Base-by-base conservation (phyloP, 2,797 vertebrate species). In the Ceryle rudis region DNA sequence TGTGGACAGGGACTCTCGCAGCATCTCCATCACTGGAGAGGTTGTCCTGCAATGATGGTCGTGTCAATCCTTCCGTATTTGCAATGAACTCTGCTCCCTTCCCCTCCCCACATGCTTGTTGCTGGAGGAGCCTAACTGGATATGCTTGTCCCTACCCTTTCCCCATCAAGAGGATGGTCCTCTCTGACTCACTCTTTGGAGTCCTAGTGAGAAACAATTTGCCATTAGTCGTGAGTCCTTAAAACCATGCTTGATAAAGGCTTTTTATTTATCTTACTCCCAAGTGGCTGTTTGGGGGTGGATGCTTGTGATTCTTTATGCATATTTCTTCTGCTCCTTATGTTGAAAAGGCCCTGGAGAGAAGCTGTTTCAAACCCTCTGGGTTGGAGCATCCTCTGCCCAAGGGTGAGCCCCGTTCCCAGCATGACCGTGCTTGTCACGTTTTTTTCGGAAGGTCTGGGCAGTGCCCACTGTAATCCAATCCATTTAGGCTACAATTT, bases 181-280 rank as follows among this genome's bases (percentile, higher is more conserved):
- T 69, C 35, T 77, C 42, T 1, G 5, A 3, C 33, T 80, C 0
- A 0, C 20, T 21, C 18, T 18, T 4, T 31, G 18, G 41, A 55
- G 29, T 61, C 37, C 49, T 22, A 41, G 28, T 41, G 51, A 37
- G 39, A 58, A 52, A 62, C 29, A 18, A 10, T 64, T 62, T 74
- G 9, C 47, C 6, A 2, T 78, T 46, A 49, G 23, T 28, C 29
- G 18, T 11, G 75, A 86, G 62, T 72, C 51, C 65, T 86, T 70
- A 72, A 81, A 91, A 33, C 18, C 5, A 0, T 39, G 19, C 14
- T 25, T 1, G 12, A 70, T 57, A 62, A 86, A 58, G 82, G 23
- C 9, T 41, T 77, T 89, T 75, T 64, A 60, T 86, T 62, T 90
- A 12, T 89, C 31, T 79, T 12, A 49, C 55, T 93, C 41, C 44